Conservation (phyloP, 2,113 vertebrate genomes). For the Albula glossodonta region DNA sequence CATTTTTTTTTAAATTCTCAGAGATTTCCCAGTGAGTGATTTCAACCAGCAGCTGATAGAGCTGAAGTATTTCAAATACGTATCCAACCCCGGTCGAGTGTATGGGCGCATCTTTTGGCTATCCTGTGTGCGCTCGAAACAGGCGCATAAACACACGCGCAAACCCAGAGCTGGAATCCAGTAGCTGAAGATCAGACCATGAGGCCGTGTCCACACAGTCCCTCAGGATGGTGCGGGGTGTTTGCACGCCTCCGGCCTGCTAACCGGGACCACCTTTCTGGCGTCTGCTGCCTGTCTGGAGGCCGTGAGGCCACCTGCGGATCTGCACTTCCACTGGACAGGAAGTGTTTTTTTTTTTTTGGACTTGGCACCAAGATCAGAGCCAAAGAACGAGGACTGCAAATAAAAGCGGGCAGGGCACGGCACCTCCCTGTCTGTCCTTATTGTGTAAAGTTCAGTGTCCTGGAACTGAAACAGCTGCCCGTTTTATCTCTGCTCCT, state of each 20-base stretch:
- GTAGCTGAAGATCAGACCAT: not conserved
- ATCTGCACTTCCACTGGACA: not conserved
- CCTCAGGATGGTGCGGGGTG: not conserved
- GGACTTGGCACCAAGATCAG: not conserved
- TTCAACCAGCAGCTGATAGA: too few relatives aligned
- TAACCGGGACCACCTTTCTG: not conserved
- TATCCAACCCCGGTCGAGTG: too few relatives aligned
- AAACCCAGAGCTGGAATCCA: not conserved
- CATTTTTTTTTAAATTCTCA: too few relatives aligned
- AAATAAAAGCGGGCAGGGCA: not conserved
- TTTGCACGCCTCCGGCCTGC: not conserved
- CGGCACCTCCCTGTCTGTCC: not conserved
- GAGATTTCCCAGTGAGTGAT: too few relatives aligned
- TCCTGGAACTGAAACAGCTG: not conserved
- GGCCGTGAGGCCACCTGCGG: not conserved
- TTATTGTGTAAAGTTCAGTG: not conserved
- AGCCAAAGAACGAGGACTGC: not conserved
- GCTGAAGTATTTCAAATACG: too few relatives aligned
- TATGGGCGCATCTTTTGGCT: too few relatives aligned
- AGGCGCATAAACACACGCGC: too few relatives aligned
- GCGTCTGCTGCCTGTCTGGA: not conserved
- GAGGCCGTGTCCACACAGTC: too few relatives aligned
- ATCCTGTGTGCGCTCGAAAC: too few relatives aligned
- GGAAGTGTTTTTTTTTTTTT: not conserved
- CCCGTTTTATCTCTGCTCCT: not conserved